Evolutionary conservation across 2,888 invertebrate genomes (phyloP), one percentile per base, ranked within the genome.

Genomic region (Allacma fusca): DNA sequence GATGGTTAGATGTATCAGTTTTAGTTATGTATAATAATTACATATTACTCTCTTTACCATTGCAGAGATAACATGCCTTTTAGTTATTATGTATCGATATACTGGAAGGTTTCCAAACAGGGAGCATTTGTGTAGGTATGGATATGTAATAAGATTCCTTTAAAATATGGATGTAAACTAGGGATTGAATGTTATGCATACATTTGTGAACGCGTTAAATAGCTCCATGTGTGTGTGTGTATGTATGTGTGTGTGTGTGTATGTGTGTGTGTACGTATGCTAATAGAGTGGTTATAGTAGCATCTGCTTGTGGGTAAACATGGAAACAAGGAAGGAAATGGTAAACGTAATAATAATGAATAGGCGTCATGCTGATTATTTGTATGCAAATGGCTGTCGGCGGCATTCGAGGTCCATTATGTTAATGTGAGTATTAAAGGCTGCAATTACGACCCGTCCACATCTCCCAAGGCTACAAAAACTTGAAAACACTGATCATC

Each of bases 341-440:
- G 80, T 77, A 78, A 79, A 81, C 75, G 80, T 81, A 82, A 81
- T 81, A 82, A 81, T 82, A 83, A 83, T 83, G 80, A 82, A 81
- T 81, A 81, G 82, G 83, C 83, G 82, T 83, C 83, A 82, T 83
- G 82, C 83, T 82, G 83, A 82, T 83, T 83, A 81, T 83, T 83
- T 82, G 81, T 82, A 83, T 83, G 83, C 82, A 83, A 83, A 83
- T 83, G 83, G 80, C 80, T 81, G 79, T 82, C 82, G 82, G 82
- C 82, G 80, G 82, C 81, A 81, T 83, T 82, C 81, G 79, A 80
- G 79, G 71, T 81, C 81, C 82, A 83, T 83, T 82, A 83, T 83
- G 83, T 79, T 82, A 83, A 83, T 83, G 81, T 81, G 81, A 79
- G 80, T 79, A 82, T 80, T 82, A 82, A 82, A 80, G 81, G 80